Conservation (phyloP, 2,797 vertebrate species). For the Propithecus deckenii region DNA sequence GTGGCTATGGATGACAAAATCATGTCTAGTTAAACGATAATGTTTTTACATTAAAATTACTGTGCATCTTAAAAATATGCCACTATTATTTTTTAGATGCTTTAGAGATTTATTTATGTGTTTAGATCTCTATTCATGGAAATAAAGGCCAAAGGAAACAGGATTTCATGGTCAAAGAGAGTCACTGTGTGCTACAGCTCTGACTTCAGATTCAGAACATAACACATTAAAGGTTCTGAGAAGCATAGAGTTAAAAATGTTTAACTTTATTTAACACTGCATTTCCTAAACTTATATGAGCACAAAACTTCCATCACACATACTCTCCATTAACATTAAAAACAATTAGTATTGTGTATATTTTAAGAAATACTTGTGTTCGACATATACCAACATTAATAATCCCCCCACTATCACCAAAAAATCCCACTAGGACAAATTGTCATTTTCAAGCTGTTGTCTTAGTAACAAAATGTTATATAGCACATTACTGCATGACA, state of each 20-base stretch:
- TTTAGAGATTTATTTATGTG: neutral
- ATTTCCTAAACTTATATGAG: neutral
- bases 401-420: neutral
- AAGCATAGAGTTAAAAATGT: neutral
- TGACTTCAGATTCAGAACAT: neutral
- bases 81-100: neutral
- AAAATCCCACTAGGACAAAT: neutral
- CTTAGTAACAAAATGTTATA: neutral
- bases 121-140: neutral
- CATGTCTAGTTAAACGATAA: neutral
- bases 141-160: neutral
- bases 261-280: neutral
- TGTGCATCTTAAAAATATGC: neutral
- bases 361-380: neutral
- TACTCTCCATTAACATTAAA: neutral
- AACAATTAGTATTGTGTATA: neutral
- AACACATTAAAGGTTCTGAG: neutral
- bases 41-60: conserved; percentile 13
- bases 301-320: neutral
- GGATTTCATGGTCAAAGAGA: neutral
- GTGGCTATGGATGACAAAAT: neutral
- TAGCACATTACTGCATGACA: neutral
- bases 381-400: neutral
- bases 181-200: neutral
- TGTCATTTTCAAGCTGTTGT: neutral